Evolutionary conservation across 2,888 invertebrate species (phyloP), one percentile per base, ranked within the genome.

Genomic region (Busseola fusca): DNA sequence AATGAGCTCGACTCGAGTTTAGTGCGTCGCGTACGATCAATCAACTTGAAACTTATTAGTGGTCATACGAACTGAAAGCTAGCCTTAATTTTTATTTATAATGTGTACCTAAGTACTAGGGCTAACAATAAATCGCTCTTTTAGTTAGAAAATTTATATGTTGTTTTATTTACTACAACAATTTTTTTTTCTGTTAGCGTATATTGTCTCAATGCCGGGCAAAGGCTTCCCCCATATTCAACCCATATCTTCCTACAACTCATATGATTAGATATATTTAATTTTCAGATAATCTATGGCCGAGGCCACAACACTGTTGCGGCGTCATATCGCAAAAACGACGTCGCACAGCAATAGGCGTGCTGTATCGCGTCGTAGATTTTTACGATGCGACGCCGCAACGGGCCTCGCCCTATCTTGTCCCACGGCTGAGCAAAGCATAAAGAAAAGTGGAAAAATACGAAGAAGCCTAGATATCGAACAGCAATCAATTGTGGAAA

Each of bases 71-170:
- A 95, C 95, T 95, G 94, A 95, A 91, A 91, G 94, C 93, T 95
- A 94, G 95, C 94, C 94, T 94, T 95, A 94, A 94, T 93, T 94
- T 64, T 94, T 91, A 94, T 94, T 95, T 94, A 95, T 93, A 88
- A 92, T 94, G 75, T 85, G 84, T 85, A 88, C 87, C 86, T 89
- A 95, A 95, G 94, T 92, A 93, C 92, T 95, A 95, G 95, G 92
- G 90, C 85, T 93, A 93, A 94, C 92, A 94, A 94, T 94, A 94
- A 95, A 95, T 91, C 89, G 93, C 95, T 95, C 95, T 94, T 95
- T 94, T 94, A 95, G 95, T 95, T 95, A 93, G 92, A 94, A 94
- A 95, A 94, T 90, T 91, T 74, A 91, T 75, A 80, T 84, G 87
- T 86, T 92, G 92, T 95, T 95, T 95, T 89, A 93, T 93, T 94